Conservation (phyloP, 2,113 vertebrate genomes). For the Passer montanus region DNA sequence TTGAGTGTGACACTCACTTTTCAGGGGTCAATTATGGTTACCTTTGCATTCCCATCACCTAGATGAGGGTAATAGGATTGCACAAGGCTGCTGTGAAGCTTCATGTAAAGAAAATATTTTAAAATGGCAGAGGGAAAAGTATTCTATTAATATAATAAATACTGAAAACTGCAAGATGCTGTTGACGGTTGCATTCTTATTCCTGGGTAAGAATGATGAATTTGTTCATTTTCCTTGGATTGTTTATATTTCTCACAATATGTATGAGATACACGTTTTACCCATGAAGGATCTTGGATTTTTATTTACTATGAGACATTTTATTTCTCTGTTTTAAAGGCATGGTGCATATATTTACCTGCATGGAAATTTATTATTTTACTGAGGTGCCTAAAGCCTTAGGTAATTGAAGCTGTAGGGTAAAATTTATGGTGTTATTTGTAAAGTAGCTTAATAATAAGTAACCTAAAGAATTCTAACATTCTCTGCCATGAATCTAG, state of each 20-base stretch:
- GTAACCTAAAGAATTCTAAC: not conserved
- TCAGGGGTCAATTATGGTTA: not conserved
- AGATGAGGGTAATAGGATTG: not conserved
- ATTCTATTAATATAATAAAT: not conserved
- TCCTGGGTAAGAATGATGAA: not conserved
- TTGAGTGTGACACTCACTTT: not conserved
- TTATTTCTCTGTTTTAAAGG: constrained; percentile 11
- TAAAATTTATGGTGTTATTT: constrained; percentile 12
- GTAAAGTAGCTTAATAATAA: not conserved
- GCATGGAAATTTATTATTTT: not conserved
- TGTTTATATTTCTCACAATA: not conserved
- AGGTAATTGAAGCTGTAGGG: not conserved
- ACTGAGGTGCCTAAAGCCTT: not conserved
- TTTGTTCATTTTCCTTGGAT: not conserved
- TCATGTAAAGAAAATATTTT: not conserved
- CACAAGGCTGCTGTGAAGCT: not conserved
- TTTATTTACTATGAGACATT: not conserved
- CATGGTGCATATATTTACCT: not conserved
- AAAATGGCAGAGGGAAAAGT: not conserved
- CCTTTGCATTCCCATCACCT: not conserved
- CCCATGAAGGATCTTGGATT: not conserved
- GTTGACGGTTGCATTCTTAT: not conserved
- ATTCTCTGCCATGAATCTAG: not conserved
- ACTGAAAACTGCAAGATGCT: not conserved
- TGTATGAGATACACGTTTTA: not conserved